phyloP scores from a whole-genome alignment of 35 echinoderm and acorn worm species.

The Holothuria glaberrima region DNA sequence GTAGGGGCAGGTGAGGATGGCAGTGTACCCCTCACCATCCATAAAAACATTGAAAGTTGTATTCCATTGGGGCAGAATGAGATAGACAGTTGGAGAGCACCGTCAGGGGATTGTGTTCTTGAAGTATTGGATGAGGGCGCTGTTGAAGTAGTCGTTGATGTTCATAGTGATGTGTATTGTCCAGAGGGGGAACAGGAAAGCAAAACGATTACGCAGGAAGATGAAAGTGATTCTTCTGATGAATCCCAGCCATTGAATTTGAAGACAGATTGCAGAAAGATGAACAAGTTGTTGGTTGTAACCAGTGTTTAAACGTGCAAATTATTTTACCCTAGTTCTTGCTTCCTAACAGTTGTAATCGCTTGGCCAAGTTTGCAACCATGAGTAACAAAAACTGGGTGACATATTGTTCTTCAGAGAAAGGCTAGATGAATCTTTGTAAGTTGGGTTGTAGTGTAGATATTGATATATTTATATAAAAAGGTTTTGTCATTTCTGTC shows the following conservation, averaged over 20 bases:
- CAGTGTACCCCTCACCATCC: too few species aligned
- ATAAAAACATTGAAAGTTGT: background rate
- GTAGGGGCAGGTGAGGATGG: background rate
- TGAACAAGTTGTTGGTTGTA: background rate
- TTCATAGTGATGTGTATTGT: background rate
- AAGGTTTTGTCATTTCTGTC: too few species aligned
- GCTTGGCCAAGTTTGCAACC: too few species aligned
- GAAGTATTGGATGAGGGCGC: constrained; percentile 31
- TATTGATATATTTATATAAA: too few species aligned
- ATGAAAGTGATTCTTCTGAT: background rate
- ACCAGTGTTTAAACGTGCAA: constrained; percentile 9
- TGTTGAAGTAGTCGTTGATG: constrained; percentile 19
- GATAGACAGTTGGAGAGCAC: too few species aligned
- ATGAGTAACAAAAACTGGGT: too few species aligned
- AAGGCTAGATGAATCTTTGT: too few species aligned
- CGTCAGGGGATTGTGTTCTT: background rate
- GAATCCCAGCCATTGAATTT: background rate
- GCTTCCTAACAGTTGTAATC: too few species aligned
- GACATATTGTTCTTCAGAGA: too few species aligned
- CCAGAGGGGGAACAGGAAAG: background rate
- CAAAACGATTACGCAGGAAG: too few species aligned
- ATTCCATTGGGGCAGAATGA: background rate
- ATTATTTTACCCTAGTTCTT: too few species aligned
- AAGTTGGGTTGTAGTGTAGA: too few species aligned
- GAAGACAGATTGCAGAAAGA: background rate